These are phyloP conservation scores for Ophion ellenae DNA, from an alignment of 2,888 invertebrate species.

Conservation along the genomic window DNA sequence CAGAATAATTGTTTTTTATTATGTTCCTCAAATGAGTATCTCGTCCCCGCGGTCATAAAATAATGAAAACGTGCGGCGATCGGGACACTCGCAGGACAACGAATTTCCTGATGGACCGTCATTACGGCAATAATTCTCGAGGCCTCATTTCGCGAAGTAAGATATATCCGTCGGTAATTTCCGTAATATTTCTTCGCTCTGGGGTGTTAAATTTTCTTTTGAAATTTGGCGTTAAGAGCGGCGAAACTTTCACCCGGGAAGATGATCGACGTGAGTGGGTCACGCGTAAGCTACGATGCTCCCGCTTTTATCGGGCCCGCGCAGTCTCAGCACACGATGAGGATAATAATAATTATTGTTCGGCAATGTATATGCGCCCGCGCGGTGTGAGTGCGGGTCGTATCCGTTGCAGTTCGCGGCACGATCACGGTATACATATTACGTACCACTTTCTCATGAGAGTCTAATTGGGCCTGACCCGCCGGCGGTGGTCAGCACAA, in stretches of 20 bases:
- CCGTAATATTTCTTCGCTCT: slow-evolving; percentile 23
- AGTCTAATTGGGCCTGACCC: slow-evolving; percentile 76
- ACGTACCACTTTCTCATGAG: slow-evolving; percentile 74
- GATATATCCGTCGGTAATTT: slow-evolving; percentile 27
- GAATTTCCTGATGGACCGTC: slow-evolving; percentile 9
- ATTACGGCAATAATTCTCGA: background rate
- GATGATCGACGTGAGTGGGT: slow-evolving; percentile 59
- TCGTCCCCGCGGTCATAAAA: background rate
- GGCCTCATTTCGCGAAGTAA: slow-evolving; percentile 7
- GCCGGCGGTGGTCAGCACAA: slow-evolving; percentile 48
- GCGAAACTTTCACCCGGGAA: slow-evolving; percentile 55
- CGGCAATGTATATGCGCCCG: background rate
- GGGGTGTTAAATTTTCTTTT: slow-evolving; percentile 33
- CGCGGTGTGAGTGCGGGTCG: slow-evolving; percentile 13
- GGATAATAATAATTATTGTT: slow-evolving; percentile 69
- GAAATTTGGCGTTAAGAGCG: slow-evolving; percentile 25
- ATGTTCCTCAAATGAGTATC: background rate
- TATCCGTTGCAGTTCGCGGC: slow-evolving; percentile 42
- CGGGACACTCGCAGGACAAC: background rate
- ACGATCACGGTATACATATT: slow-evolving; percentile 56
- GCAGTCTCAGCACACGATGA: slow-evolving; percentile 48
- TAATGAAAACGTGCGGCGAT: background rate
- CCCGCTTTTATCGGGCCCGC: slow-evolving; percentile 38
- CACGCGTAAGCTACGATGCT: slow-evolving; percentile 14
- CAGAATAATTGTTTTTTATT: slow-evolving; percentile 1